phyloP scores from a whole-genome alignment of 1,140 invertebrate genomes.

The Rhizoglyphus robini region DNA sequence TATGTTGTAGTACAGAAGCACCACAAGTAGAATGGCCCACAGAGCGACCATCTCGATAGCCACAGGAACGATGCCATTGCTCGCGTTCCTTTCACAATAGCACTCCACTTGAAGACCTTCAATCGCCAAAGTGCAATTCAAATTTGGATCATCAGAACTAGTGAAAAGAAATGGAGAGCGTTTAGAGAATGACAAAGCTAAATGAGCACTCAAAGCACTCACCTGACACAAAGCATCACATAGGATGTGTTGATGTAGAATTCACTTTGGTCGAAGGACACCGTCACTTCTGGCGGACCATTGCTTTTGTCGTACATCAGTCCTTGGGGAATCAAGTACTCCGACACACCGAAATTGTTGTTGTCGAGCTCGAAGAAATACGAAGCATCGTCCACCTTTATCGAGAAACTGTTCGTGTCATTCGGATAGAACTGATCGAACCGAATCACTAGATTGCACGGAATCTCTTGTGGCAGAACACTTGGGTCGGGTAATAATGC shows the following conservation, averaged over 20 bases:
- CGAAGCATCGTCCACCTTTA: no score
- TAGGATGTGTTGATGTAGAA: slow-evolving; percentile 3
- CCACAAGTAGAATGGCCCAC: not conserved
- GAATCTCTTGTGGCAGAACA: no score
- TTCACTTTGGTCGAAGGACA: not conserved
- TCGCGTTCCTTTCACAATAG: not conserved
- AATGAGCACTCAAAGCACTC: not conserved
- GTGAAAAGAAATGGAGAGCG: not conserved
- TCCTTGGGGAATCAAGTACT: no score
- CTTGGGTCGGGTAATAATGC: no score
- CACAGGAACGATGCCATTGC: not conserved
- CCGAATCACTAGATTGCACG: no score
- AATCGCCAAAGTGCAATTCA: not conserved
- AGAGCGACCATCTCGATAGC: not conserved
- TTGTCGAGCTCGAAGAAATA: no score
- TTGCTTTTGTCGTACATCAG: no score
- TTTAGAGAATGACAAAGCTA: not conserved
- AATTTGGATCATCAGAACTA: no score
- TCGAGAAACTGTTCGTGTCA: no score
- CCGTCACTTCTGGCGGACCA: no score
- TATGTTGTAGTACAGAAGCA: not conserved
- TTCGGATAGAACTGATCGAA: no score
- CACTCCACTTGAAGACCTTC: not conserved
- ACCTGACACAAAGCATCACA: not conserved
- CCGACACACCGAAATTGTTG: no score